These are phyloP conservation scores for Amphiprion percula DNA, from an alignment of 2,113 vertebrate genomes.

Conservation along the genomic window DNA sequence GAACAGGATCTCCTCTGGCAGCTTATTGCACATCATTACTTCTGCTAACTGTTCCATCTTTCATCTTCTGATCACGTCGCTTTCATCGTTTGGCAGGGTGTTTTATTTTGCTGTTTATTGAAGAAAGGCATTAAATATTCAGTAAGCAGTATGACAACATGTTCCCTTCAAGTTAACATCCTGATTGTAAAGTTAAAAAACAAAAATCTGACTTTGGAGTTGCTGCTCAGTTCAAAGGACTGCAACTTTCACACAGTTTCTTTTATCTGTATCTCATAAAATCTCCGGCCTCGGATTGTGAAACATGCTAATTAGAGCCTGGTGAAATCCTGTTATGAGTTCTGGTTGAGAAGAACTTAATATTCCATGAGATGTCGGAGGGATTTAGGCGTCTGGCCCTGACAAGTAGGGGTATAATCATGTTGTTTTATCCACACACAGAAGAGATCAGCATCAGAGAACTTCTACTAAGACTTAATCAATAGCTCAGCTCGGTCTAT, in stretches of 20 bases:
- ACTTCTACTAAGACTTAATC: slow-evolving; percentile 40
- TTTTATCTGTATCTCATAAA: slow-evolving; percentile 4
- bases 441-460: slow-evolving; percentile 24
- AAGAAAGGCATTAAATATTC: no score
- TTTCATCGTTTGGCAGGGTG: no score
- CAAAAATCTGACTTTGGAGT: background rate
- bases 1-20: background rate
- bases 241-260: background rate
- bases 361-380: slow-evolving; percentile 16
- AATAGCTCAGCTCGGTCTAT: slow-evolving; percentile 33
- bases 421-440: background rate
- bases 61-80: background rate
- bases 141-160: no score
- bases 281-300: slow-evolving; percentile 14
- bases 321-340: slow-evolving; percentile 31
- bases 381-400: slow-evolving; percentile 27
- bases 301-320: slow-evolving; percentile 45
- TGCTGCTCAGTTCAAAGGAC: slow-evolving; percentile 7
- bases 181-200: background rate
- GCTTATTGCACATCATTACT: background rate
- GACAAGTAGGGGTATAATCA: slow-evolving; percentile 25
- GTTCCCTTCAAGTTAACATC: no score
- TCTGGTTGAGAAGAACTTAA: background rate
- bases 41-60: background rate
- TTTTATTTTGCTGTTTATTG: no score